Base-by-base conservation (phyloP, 2,113 vertebrate species). In the Columba livia region DNA sequence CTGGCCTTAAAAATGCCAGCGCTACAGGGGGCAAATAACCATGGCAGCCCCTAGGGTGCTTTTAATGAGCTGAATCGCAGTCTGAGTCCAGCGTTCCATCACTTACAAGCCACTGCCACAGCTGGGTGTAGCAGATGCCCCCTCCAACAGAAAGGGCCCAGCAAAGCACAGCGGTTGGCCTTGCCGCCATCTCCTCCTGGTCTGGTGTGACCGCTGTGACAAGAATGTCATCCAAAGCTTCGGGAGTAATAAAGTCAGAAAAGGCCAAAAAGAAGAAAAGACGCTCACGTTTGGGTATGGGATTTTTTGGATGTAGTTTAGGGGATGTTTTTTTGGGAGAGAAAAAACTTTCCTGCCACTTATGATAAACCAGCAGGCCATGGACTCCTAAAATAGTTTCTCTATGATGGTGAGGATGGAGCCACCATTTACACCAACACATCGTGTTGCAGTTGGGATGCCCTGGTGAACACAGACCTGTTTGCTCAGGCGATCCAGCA, bases 21-120 rank as follows among this genome's bases (percentile, higher is more conserved):
- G 6, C 88, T 97, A 90, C 94, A 40, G 96, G 96, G 91, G 86
- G 89, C 91, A 96, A 96, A 97, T 93, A 94, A 90, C 94, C 94
- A 74, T 97, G 24, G 84, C 94, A 92, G 96, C 93, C 66, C 93
- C 89, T 9, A 56, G 94, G 83, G 93, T 90, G 93, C 56, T 94
- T 97, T 95, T 97, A 95, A 96, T 96, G 93, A 95, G 89, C 83
- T 97, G 90, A 94, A 94, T 93, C 20, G 8, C 26, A 48, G 93
- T 7, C 95, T 5, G 18, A 93, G 73, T 40, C 73, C 84, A 50
- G 83, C 83, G 88, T 90, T 93, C 48, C 92, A 93, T 95, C 88
- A 66, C 85, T 94, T 93, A 83, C 48, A 51, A 80, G 91, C n/a
- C 94, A 11, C 88, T 24, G 77, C 53, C 88, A 47, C 90, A 96